These are phyloP conservation scores for Himalopsyche anomala DNA, from an alignment of 2,888 invertebrate species.

Conservation along the genomic window DNA sequence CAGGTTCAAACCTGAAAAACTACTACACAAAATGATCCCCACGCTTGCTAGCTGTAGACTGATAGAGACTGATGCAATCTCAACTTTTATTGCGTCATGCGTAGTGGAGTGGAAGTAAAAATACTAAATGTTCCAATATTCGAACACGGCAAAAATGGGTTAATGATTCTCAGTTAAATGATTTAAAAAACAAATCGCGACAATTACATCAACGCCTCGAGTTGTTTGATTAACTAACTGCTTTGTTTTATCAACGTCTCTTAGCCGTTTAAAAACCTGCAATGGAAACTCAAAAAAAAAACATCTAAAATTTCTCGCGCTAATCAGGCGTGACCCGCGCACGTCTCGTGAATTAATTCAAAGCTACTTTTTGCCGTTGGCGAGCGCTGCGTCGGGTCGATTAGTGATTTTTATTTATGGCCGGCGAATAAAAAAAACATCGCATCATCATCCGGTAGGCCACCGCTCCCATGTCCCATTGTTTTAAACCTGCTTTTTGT, in stretches of 20 bases:
- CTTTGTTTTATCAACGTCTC: conserved; percentile 9
- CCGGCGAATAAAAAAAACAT: conserved; percentile 21
- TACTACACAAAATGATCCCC: too few relatives aligned
- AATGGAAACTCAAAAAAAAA: neutral
- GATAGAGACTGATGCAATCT: too few relatives aligned
- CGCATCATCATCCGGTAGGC: conserved; percentile 36
- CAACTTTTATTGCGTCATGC: too few relatives aligned
- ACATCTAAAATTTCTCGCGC: conserved; percentile 24
- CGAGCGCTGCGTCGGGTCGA: conserved; percentile 42
- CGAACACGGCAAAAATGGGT: too few relatives aligned
- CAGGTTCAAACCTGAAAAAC: too few relatives aligned
- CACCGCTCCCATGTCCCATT: conserved; percentile 42
- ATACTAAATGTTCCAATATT: too few relatives aligned
- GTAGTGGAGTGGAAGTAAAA: too few relatives aligned
- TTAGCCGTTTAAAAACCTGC: conserved; percentile 12
- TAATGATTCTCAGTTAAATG: too few relatives aligned
- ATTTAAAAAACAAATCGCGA: neutral
- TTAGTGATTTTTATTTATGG: conserved; percentile 42
- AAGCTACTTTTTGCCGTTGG: conserved; percentile 38
- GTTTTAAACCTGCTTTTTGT: conserved; percentile 39
- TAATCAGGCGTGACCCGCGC: conserved; percentile 43
- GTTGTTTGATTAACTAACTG: conserved; percentile 18
- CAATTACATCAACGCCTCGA: neutral
- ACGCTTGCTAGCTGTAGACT: too few relatives aligned
- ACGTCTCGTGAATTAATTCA: conserved; percentile 40